Evolutionary conservation across 2,113 vertebrate species (phyloP), one percentile per base, ranked within the genome.

Genomic region (Orthonyx spaldingii): DNA sequence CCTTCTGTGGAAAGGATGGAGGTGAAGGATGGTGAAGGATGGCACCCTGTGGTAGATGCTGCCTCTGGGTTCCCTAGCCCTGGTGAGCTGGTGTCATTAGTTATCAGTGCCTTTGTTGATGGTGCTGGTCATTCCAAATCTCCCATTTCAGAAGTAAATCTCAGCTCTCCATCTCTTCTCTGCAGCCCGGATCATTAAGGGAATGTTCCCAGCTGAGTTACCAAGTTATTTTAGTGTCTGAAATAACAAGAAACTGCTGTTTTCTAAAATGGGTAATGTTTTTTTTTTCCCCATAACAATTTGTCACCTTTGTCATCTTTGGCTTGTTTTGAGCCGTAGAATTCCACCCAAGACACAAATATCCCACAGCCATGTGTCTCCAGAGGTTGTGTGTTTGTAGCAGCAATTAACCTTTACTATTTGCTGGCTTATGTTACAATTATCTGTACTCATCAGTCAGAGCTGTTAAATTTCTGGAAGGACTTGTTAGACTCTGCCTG

Each of bases 291-390:
- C 61, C 12, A 33, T 86, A 70, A 92, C 18, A 9, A 0, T 82
- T 91, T 89, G 65, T 95, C n/a, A 79, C 81, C 49, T 93, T 79
- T 97, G 74, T 69, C 60, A 66, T 85, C 50, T 37, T 76, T 92
- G 90, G 70, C 92, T 89, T 80, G 46, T 49, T 77, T 41, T 69
- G 79, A 57, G 44, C 1, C 8, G 9, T 23, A 27, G 49, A 68
- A 52, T 91, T 90, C 90, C 59, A 66, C 46, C 75, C 60, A 33
- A 61, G 68, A 59, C 60, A 84, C 74, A 66, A 57, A 78, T 42
- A 59, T 22, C 64, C 71, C 6, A 0, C 20, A 60, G 85, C 71
- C 52, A 52, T 5, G 1, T 3, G 0, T 66, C 90, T 71, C 53
- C 71, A 56, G 21, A 39, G 53, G 37, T 14, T 69, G 74, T 89